Evolutionary conservation across 2,888 invertebrate genomes (phyloP), one percentile per base, ranked within the genome.

Genomic region (Parnassius smintheus): DNA sequence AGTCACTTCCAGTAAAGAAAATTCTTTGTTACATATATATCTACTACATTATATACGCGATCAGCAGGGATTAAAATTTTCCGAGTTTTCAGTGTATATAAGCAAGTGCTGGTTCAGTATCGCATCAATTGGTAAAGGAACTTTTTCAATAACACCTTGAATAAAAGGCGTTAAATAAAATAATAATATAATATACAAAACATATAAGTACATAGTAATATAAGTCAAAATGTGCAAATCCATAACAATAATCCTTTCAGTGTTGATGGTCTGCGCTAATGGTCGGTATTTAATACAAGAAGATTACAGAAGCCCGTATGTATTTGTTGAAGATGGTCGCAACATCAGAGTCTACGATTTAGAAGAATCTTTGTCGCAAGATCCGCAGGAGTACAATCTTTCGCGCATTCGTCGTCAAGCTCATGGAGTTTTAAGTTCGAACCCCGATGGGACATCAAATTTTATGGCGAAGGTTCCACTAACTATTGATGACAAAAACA

Each of bases 401-500:
- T 18, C 48, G 18, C 25, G 59, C 53, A 9, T 48, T 1, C 53
- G 59, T 46, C 53, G 59, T 9, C 18, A 46, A 57, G 18, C 42
- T 8, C 41, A 57, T 10, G 35, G 56, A 49, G 48, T 10, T 42
- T 42, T 41, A 51, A 52, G 42, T 59, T n/a, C 13, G 2, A 75
- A 75, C 56, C 72, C 74, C 10, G 74, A 74, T 68, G 74, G 75
- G 10, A 64, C 61, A 25, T 25, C 65, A 0, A 75, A 75, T 58
- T 9, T 72, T 3, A 69, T 70, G 59, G 70, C 56, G 0, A 74
- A 71, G 52, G 7, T 72, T 0, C 75, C 75, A 8, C 13, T 75
- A 7, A 65, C 69, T 56, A 68, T 71, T 11, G 65, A 70, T 53
- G 68, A 67, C 1, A 64, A 68, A 7, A 75, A 75, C 46, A 51